Conservation (phyloP, 1,140 invertebrate species). For the Calephelis nemesis region DNA sequence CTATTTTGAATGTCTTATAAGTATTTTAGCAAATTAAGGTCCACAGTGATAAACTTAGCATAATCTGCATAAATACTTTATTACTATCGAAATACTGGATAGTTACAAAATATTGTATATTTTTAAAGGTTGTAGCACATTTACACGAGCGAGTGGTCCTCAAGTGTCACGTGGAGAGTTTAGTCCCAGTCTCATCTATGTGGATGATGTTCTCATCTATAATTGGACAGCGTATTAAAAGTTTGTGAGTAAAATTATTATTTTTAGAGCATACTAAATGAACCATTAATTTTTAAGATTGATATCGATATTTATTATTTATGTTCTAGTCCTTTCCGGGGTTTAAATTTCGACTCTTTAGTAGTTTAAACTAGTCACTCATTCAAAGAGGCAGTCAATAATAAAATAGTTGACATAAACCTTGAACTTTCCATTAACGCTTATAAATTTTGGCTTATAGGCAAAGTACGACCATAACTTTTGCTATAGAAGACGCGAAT, state of each 20-base stretch:
- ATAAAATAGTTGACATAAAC: neutral
- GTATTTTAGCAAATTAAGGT: neutral
- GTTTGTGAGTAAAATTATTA: constrained; percentile 47
- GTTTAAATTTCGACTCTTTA: neutral
- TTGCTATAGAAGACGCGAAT: constrained; percentile 57
- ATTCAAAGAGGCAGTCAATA: no score
- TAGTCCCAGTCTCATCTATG: constrained; percentile 53
- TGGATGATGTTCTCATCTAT: constrained; percentile 50
- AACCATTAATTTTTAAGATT: no score
- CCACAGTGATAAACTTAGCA: neutral
- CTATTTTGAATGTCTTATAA: neutral
- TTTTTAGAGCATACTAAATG: neutral
- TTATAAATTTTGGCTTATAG: constrained; percentile 39
- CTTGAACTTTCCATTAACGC: neutral
- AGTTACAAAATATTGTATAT: neutral
- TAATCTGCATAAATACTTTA: neutral
- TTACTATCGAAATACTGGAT: neutral
- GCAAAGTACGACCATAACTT: constrained; percentile 58
- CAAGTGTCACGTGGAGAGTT: constrained; percentile 57
- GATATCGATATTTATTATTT: no score
- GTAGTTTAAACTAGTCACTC: neutral
- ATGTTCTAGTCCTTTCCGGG: no score
- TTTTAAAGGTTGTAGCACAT: constrained; percentile 41
- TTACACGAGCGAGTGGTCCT: constrained; percentile 46
- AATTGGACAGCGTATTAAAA: constrained; percentile 19